Base-by-base conservation (phyloP, 1,140 invertebrate genomes). In the Caerostris darwini region DNA sequence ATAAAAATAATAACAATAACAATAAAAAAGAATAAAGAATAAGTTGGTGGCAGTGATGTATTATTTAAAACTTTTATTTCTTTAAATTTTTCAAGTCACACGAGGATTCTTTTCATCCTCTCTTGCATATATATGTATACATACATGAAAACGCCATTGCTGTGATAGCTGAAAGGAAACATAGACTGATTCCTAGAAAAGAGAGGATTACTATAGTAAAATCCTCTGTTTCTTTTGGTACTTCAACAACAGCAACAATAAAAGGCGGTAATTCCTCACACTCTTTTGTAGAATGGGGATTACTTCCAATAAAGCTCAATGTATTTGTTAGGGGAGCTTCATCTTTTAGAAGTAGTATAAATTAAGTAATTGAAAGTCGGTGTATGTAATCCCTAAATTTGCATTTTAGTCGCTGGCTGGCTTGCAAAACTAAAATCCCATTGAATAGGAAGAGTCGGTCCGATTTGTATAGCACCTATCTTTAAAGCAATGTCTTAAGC, bases 281-380 rank as follows among this genome's bases (percentile, higher is more conserved):
- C 56, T 83, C 8, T 54, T n/a, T 17, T 10, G 57, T 83, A n/a
- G 17, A 83, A 83, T 19, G 7, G 82, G 82, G 82, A 83, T 83
- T 83, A 83, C 53, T 17, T 58, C 7, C 10, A 56, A 83, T 83
- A 83, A 83, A 83, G 56, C 8, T 12, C 14, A 56, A 5, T 82
- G 50, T 56, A n/a, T 17, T 56, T 57, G 56, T 83, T 17, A n/a
- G n/a, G n/a, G 82, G 54, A 56, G 6, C 82, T 83, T 58, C 82
- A 83, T 58, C 56, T 83, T 83, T n/a, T n/a, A 10, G 12, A 56
- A 83, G 17, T 34, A 34, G 34, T 57, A 83, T 83, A 83, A 83
- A 83, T 83, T 83, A 83, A 83, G 82, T 83, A 57, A 83, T 83
- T 83, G 82, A 83, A n/a, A 56, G 82, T 57, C 82, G 82, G 54